Conservation (phyloP, 2,797 vertebrate species). For the Acanthurus leucopareius region DNA sequence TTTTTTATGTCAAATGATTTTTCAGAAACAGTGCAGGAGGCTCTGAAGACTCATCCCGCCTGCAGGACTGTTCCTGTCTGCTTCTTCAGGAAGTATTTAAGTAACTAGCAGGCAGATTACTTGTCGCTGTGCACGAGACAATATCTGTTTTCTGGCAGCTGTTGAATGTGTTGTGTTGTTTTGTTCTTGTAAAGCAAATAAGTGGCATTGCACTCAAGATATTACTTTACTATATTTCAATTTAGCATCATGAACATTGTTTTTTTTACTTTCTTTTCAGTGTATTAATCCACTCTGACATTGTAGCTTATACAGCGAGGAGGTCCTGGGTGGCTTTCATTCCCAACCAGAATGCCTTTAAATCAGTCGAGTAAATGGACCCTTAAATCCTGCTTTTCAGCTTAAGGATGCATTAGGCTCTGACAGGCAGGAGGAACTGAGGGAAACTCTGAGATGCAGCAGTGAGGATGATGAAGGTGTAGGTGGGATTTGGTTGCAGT, state of each 20-base stretch:
- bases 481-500: constrained; percentile 1
- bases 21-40: background rate
- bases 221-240: background rate
- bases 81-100: background rate
- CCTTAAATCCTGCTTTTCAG: constrained; percentile 20
- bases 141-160: background rate
- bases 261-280: constrained; percentile 6
- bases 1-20: background rate
- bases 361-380: background rate
- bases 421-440: background rate
- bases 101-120: background rate
- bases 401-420: constrained; percentile 18
- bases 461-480: background rate
- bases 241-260: background rate
- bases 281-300: background rate
- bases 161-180: background rate
- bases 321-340: background rate
- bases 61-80: background rate
- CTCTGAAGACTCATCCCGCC: background rate
- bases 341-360: background rate
- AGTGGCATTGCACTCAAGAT: background rate
- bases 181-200: background rate
- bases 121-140: background rate
- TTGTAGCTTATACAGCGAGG: background rate
- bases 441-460: constrained; percentile 2